Conservation (phyloP, 2,797 vertebrate species). For the Delichon dasypus region DNA sequence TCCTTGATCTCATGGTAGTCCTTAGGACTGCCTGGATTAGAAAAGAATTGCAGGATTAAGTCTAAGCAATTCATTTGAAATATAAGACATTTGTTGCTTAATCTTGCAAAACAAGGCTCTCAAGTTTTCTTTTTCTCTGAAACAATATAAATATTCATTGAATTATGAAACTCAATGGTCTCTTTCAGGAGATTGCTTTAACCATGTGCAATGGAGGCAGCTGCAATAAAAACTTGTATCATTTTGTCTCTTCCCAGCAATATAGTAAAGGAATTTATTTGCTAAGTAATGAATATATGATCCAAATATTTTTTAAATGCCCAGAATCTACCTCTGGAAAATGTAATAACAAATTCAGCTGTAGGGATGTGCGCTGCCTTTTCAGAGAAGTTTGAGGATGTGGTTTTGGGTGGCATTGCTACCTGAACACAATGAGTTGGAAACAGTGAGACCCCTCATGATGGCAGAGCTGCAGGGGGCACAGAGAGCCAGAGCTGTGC, state of each 20-base stretch:
- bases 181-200: slow-evolving; percentile 19
- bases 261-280: background rate
- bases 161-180: slow-evolving; percentile 7
- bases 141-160: slow-evolving; percentile 42
- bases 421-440: background rate
- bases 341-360: background rate
- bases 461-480: background rate
- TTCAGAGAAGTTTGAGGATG: background rate
- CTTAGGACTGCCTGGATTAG: slow-evolving; percentile 8
- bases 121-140: slow-evolving; percentile 44
- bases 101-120: slow-evolving; percentile 54
- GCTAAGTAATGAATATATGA: background rate
- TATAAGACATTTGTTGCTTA: slow-evolving; percentile 56
- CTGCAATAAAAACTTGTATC: background rate
- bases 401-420: background rate
- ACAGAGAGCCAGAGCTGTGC: background rate
- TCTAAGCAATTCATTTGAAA: slow-evolving; percentile 53
- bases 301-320: background rate
- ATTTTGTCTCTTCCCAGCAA: background rate
- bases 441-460: background rate
- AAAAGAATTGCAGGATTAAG: slow-evolving; percentile 54
- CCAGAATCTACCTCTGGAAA: background rate
- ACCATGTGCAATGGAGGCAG: background rate
- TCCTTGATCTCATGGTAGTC: slow-evolving; percentile 49
- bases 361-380: background rate